Evolutionary conservation across 2,113 vertebrate genomes (phyloP).

Genomic region (Talpa occidentalis): DNA sequence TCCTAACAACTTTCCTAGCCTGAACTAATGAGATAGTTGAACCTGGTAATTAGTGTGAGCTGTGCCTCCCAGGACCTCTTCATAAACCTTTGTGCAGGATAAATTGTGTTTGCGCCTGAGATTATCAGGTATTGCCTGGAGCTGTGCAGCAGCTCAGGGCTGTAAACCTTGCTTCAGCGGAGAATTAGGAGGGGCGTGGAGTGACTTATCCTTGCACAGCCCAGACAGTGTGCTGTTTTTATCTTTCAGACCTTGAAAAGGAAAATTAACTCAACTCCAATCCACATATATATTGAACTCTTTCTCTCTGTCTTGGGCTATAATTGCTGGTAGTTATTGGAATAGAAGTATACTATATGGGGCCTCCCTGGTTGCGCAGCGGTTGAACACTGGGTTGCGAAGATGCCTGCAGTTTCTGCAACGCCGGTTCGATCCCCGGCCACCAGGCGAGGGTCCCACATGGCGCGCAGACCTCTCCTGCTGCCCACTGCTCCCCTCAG

Average conservation of each 20-base stretch:
- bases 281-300: slow-evolving; percentile 33
- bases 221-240: slow-evolving; percentile 5
- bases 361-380: too few relatives aligned
- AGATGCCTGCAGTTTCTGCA: too few relatives aligned
- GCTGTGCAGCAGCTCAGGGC: background rate
- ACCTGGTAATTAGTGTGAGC: slow-evolving; percentile 18
- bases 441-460: too few relatives aligned
- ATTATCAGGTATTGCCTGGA: background rate
- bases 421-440: too few relatives aligned
- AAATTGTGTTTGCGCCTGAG: slow-evolving; percentile 20
- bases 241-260: slow-evolving; percentile 11
- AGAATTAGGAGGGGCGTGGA: background rate
- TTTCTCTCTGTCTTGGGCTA: slow-evolving; percentile 29
- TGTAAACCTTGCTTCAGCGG: slow-evolving; percentile 14
- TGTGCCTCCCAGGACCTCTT: background rate
- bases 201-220: background rate
- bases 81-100: background rate
- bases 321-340: slow-evolving; percentile 1
- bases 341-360: background rate
- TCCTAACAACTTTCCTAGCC: background rate
- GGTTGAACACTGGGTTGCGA: too few relatives aligned
- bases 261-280: slow-evolving; percentile 30
- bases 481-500: too few relatives aligned
- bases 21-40: slow-evolving; percentile 40
- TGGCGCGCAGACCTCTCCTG: too few relatives aligned